Evolutionary conservation across 2,113 vertebrate genomes (phyloP).

Genomic region (Coptodon rendalli): DNA sequence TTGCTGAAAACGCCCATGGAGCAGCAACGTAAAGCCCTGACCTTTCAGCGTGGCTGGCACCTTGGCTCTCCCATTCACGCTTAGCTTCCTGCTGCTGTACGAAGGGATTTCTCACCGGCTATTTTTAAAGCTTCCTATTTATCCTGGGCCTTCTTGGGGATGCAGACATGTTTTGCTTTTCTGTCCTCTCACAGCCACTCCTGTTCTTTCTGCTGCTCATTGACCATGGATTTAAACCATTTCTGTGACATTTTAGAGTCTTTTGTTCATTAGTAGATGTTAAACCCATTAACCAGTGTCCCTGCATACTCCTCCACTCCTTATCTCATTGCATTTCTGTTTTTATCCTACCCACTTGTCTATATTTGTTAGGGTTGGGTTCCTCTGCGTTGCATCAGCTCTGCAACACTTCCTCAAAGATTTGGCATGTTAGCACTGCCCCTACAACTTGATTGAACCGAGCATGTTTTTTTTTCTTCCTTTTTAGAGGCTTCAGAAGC

Average conservation of each 20-base stretch:
- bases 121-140: conserved; percentile 58
- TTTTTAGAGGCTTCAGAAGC: not conserved
- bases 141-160: conserved; percentile 41
- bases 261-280: not conserved
- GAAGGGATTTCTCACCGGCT: conserved; percentile 22
- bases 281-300: not conserved
- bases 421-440: not conserved
- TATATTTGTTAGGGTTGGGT: not conserved
- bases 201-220: not conserved
- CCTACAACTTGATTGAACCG: not conserved
- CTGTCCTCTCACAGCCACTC: not conserved
- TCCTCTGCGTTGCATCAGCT: conserved; percentile 39
- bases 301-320: not conserved
- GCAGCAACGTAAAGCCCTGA: conserved; percentile 3
- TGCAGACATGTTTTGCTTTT: not conserved
- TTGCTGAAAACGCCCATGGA: not conserved
- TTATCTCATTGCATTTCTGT: not conserved
- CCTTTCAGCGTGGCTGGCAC: conserved; percentile 32
- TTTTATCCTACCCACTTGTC: not conserved
- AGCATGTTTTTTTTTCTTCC: not conserved
- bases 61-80: conserved; percentile 16
- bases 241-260: not conserved
- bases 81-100: conserved; percentile 33
- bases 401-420: conserved; percentile 42
- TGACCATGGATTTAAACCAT: not conserved